Evolutionary conservation across 2,797 vertebrate species (phyloP).

Genomic region (Enteromius thamalakanensis): DNA sequence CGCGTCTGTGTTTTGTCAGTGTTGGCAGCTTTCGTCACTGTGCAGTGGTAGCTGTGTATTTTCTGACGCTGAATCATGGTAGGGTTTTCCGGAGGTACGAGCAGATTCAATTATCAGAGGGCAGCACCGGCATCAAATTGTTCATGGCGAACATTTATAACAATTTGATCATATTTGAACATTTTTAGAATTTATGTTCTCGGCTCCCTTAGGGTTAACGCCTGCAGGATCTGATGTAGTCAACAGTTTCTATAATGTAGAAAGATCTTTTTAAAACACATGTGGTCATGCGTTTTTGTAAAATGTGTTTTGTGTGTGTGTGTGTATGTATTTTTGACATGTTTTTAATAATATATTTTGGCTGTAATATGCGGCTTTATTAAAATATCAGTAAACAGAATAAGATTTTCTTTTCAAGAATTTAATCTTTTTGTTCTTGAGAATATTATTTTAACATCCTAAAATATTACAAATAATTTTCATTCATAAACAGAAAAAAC

Average conservation of each 20-base stretch:
- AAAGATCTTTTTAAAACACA: not conserved
- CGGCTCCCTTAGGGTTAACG: not conserved
- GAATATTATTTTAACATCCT: not conserved
- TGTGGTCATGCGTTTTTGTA: not conserved
- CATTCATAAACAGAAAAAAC: not conserved
- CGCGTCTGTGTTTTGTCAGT: constrained; percentile 39
- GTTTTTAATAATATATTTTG: not conserved
- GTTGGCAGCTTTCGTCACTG: constrained; percentile 31
- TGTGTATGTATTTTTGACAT: not conserved
- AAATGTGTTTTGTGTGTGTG: not conserved
- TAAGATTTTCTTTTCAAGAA: not conserved
- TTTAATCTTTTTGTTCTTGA: not conserved
- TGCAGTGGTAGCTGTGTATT: constrained; percentile 10
- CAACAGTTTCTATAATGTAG: not conserved
- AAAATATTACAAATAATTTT: not conserved
- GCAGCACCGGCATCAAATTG: not conserved
- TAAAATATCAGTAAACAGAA: not conserved
- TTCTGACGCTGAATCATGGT: constrained; percentile 11
- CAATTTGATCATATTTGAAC: constrained; percentile 14
- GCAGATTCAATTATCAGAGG: not conserved
- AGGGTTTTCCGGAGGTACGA: not conserved
- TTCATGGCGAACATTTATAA: not conserved
- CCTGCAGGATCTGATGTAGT: not conserved
- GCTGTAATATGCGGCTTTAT: not conserved
- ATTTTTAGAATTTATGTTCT: not conserved